Conservation (phyloP, 2,797 vertebrate species). For the Adelosebastes latens region DNA sequence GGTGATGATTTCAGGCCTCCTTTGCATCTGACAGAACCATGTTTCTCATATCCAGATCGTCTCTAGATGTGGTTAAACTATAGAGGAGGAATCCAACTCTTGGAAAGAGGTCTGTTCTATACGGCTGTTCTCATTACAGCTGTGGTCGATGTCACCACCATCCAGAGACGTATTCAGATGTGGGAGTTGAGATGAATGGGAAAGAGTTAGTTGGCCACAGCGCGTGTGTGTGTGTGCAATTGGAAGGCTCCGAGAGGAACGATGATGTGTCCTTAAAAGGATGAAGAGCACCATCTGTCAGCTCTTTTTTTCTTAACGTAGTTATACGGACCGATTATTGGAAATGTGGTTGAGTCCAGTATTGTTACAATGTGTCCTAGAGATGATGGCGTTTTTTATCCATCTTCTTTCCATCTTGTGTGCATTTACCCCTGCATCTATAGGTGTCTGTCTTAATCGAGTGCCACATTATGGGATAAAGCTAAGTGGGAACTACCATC, state of each 20-base stretch:
- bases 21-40: slow-evolving; percentile 36
- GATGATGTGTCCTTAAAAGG: slow-evolving; percentile 31
- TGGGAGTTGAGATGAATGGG: slow-evolving; percentile 58
- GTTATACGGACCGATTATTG: not conserved
- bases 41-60: slow-evolving; percentile 32
- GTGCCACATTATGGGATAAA: not conserved
- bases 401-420: not conserved
- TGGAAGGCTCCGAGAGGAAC: slow-evolving; percentile 20
- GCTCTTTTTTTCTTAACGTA: slow-evolving; percentile 9
- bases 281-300: slow-evolving; percentile 29
- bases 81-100: slow-evolving; percentile 20
- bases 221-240: slow-evolving; percentile 11
- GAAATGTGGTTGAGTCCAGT: slow-evolving; percentile 6
- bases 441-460: not conserved
- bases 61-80: slow-evolving; percentile 56
- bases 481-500: not conserved
- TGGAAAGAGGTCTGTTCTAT: slow-evolving; percentile 26
- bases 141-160: slow-evolving; percentile 59
- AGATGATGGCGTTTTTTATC: not conserved
- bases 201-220: slow-evolving; percentile 43
- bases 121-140: slow-evolving; percentile 61
- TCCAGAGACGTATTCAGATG: slow-evolving; percentile 50
- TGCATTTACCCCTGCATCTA: not conserved
- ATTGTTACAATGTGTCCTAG: not conserved
- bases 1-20: slow-evolving; percentile 34